phyloP scores from a whole-genome alignment of 2,113 vertebrate genomes.

The Coreoperca whiteheadi region DNA sequence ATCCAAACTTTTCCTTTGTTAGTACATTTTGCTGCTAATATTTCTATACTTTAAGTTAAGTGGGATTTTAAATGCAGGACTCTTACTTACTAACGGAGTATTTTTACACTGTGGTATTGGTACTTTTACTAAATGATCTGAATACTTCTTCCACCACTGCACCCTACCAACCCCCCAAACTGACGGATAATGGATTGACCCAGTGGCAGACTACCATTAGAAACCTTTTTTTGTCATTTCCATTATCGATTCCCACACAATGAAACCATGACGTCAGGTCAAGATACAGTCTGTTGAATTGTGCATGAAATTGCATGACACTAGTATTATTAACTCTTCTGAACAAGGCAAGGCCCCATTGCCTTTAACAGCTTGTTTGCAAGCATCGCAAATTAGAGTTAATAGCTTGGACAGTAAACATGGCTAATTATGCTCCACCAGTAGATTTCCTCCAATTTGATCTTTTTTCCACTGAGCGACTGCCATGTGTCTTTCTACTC shows the following conservation, averaged over 20 bases:
- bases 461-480: slow-evolving; percentile 17
- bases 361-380: slow-evolving; percentile 55
- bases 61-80: neutral
- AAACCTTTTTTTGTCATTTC: neutral
- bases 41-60: neutral
- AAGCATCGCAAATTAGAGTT: slow-evolving; percentile 48
- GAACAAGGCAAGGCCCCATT: slow-evolving; percentile 35
- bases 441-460: slow-evolving; percentile 23
- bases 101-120: neutral
- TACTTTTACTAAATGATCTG: neutral
- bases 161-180: neutral
- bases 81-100: too few relatives aligned
- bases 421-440: slow-evolving; percentile 47
- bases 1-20: neutral
- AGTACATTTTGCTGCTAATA: neutral
- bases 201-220: neutral
- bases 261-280: neutral
- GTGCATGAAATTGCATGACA: slow-evolving; percentile 26
- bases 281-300: slow-evolving; percentile 1
- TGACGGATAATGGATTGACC: neutral
- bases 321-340: slow-evolving; percentile 28
- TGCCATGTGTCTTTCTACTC: slow-evolving; percentile 26
- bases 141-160: neutral
- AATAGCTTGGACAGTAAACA: slow-evolving; percentile 62
- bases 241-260: slow-evolving; percentile 13